Base-by-base conservation (phyloP, 2,888 invertebrate genomes). In the Eretmocerus hayati region DNA sequence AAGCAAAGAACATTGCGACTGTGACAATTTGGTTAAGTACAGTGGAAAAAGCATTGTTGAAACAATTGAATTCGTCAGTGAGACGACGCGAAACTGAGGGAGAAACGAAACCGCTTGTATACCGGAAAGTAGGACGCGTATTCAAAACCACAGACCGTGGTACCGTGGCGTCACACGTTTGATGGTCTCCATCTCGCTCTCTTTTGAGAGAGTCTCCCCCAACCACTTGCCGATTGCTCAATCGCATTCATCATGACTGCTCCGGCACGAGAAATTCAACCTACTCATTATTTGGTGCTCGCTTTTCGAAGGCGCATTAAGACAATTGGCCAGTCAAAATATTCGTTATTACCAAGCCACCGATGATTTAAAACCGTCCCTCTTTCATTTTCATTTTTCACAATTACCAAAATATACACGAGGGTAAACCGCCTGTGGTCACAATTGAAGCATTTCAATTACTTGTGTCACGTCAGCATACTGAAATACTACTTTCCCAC, bases 91-190 rank as follows among this genome's bases (percentile, higher is more conserved):
- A 51, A n/a, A n/a, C n/a, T n/a, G n/a, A n/a, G n/a, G n/a, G 36
- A 43, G 19, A 39, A 42, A 48, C 50, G 41, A 53, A 53, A 63
- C 39, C 41, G 19, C 39, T 43, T 40, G 39, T 32, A 40, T 33
- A 63, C 62, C 65, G 62, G 63, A 71, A 71, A 71, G 71, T 71
- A 69, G 71, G 69, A 69, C 71, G 67, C 69, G 67, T 69, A 69
- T 71, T 70, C 70, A 71, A 70, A 70, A 70, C 67, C 69, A 67
- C 70, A 66, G 64, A 64, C 64, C 66, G 62, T 51, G 52, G 40
- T 49, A 46, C 16, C 50, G 65, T 64, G 66, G 64, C 63, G 64
- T 64, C 63, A 63, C 57, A 50, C 52, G 53, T 15, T 35, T 18
- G 9, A 15, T n/a, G n/a, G n/a, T n/a, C n/a, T n/a, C n/a, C n/a